A percentile compares a stretch with the other conserved stretches of the same genome.
Evolutionary conservation across 1,140 invertebrate genomes (phyloP).

Genomic region (Cryptotermes secundus): DNA sequence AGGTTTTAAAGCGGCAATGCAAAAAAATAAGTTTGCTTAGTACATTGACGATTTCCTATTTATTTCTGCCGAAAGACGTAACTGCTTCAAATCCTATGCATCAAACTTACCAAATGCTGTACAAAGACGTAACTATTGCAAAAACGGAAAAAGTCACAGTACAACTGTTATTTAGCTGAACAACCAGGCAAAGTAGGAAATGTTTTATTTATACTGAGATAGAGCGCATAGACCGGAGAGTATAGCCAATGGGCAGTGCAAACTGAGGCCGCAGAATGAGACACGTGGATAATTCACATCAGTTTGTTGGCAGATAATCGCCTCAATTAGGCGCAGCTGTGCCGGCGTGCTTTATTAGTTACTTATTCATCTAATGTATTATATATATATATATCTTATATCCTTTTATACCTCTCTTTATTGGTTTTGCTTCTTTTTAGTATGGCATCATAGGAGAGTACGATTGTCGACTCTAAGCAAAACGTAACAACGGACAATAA

Average conservation of each 20-base stretch:
- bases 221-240: too few relatives aligned
- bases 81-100: too few relatives aligned
- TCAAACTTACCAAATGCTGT: too few relatives aligned
- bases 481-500: neutral
- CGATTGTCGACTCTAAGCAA: neutral
- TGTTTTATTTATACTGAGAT: too few relatives aligned
- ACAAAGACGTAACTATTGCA: too few relatives aligned
- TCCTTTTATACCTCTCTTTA: neutral
- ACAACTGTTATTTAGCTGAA: too few relatives aligned
- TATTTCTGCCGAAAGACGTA: too few relatives aligned
- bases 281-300: neutral
- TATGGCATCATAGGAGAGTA: neutral
- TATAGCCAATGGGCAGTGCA: neutral
- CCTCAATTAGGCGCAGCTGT: neutral
- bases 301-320: conserved; percentile 3
- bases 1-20: too few relatives aligned
- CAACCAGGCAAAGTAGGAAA: too few relatives aligned
- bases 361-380: conserved; percentile 15
- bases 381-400: neutral
- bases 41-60: too few relatives aligned
- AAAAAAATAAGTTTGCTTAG: too few relatives aligned
- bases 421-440: conserved; percentile 14
- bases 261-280: neutral
- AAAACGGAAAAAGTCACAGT: too few relatives aligned
- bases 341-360: neutral